phyloP scores from a whole-genome alignment of 2,113 vertebrate species.

The Scophthalmus maximus region DNA sequence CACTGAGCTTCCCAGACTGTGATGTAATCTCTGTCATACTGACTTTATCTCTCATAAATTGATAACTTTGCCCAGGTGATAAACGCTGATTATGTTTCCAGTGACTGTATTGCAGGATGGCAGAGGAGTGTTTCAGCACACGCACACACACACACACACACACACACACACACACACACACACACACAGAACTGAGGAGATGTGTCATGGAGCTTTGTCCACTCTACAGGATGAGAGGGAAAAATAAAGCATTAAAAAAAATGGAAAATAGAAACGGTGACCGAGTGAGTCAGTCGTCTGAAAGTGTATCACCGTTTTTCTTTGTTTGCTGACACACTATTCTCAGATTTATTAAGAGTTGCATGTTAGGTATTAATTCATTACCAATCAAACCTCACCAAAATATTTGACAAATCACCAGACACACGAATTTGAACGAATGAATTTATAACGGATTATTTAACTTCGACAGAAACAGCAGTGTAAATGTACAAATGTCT shows the following conservation, averaged over 20 bases:
- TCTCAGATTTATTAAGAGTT: no score
- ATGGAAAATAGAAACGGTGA: conserved; percentile 22
- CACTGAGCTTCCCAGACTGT: not conserved
- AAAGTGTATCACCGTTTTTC: no score
- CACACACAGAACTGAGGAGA: conserved; percentile 1
- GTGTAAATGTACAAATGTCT: no score
- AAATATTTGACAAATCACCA: no score
- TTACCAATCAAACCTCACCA: no score
- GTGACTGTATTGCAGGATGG: not conserved
- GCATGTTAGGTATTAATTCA: no score
- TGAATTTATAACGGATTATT: no score
- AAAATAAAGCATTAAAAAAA: conserved; percentile 68
- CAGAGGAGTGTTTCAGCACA: conserved; percentile 20
- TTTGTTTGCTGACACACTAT: no score
- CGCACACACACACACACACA: no score
- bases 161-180: no score
- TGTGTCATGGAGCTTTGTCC: conserved; percentile 50
- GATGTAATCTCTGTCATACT: not conserved
- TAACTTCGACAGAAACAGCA: no score
- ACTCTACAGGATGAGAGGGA: conserved; percentile 70
- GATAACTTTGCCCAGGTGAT: not conserved
- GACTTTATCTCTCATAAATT: not conserved
- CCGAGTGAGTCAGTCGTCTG: not conserved
- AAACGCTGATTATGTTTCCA: not conserved
- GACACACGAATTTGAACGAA: no score